Conservation (phyloP, 2,113 vertebrate species). For the Bettongia penicillata region DNA sequence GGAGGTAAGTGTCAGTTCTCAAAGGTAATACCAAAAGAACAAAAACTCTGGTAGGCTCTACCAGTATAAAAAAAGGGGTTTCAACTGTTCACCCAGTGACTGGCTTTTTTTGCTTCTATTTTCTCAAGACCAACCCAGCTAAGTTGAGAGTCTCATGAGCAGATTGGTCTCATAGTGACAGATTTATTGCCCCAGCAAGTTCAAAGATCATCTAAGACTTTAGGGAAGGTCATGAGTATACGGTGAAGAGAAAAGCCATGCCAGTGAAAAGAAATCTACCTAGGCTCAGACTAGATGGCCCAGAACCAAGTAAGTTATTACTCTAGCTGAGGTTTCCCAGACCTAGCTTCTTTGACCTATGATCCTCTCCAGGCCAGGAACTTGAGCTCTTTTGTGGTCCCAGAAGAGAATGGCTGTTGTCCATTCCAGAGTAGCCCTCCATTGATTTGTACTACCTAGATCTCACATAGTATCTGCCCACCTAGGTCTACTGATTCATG, state of each 20-base stretch:
- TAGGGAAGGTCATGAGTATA: not conserved
- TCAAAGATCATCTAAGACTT: not conserved
- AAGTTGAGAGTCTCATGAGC: not conserved
- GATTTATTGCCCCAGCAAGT: not conserved
- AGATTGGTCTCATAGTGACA: not conserved
- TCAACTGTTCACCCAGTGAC: not conserved
- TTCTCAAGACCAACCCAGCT: not conserved
- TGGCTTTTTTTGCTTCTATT: not conserved
- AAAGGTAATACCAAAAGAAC: not conserved
- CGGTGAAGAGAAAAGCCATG: not conserved
- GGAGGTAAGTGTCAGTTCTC: not conserved
- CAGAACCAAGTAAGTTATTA: not conserved
- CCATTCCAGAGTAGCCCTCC: not conserved
- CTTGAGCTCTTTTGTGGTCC: not conserved
- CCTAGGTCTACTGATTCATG: not conserved
- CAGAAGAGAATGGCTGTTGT: not conserved
- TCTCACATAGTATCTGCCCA: not conserved
- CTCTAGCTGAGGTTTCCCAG: no score
- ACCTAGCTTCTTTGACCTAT: not conserved
- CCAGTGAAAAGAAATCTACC: not conserved
- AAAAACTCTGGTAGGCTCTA: not conserved
- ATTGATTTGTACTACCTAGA: not conserved
- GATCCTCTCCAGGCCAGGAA: not conserved
- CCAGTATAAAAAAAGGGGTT: not conserved
- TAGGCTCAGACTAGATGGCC: not conserved